Evolutionary conservation across 2,888 invertebrate species (phyloP).

Genomic region (Lithosia quadra): DNA sequence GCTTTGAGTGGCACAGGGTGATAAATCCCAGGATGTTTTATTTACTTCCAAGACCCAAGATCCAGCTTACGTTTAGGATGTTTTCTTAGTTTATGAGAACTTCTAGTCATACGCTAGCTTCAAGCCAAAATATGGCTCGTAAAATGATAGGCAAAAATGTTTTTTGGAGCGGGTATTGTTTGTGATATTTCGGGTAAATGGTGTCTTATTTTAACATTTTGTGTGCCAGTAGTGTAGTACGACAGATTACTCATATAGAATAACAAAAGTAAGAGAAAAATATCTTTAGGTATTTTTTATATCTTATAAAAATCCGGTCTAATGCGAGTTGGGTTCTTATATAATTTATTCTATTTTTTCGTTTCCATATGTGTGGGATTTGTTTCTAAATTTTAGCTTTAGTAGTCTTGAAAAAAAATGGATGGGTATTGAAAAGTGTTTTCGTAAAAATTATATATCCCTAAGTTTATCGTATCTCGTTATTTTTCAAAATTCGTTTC

Average conservation of each 20-base stretch:
- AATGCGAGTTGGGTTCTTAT: not conserved
- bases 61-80: conserved; percentile 13
- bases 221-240: not conserved
- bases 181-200: not conserved
- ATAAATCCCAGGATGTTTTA: conserved; percentile 51
- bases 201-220: not conserved
- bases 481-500: too few relatives aligned
- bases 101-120: conserved; percentile 9
- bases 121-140: conserved; percentile 15
- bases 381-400: not conserved
- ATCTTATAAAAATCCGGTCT: too few relatives aligned
- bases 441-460: too few relatives aligned
- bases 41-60: conserved; percentile 23
- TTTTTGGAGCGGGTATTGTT: not conserved
- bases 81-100: conserved; percentile 12
- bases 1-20: conserved; percentile 56
- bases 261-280: not conserved
- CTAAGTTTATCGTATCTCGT: too few relatives aligned
- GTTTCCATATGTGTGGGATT: not conserved
- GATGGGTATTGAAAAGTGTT: not conserved
- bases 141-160: conserved; percentile 8
- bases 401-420: not conserved
- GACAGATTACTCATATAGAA: not conserved
- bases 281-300: not conserved
- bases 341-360: too few relatives aligned